Percentiles rank a stretch among this genome's conserved stretches.
phyloP scores from a whole-genome alignment of 1,140 invertebrate species.

The Dryas iulia region DNA sequence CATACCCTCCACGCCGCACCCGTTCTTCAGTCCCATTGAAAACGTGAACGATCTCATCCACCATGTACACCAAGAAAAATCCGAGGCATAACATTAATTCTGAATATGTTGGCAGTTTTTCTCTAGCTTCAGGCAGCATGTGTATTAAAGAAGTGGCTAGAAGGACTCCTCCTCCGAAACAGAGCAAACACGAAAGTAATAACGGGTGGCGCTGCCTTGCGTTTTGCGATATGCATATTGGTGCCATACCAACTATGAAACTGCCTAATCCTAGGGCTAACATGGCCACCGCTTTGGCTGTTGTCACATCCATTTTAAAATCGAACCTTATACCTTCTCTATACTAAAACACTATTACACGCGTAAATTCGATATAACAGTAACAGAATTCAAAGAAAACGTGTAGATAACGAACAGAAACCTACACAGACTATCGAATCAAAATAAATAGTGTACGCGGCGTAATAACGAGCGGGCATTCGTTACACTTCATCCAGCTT shows the following conservation, averaged over 20 bases:
- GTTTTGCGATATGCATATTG: slow-evolving; percentile 81
- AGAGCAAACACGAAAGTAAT: slow-evolving; percentile 84
- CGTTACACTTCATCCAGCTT: slow-evolving; percentile 19
- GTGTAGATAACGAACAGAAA: neutral
- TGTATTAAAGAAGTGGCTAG: slow-evolving; percentile 90
- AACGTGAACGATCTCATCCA: slow-evolving; percentile 88
- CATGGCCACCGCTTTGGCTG: slow-evolving; percentile 87
- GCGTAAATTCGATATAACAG: neutral
- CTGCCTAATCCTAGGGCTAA: slow-evolving; percentile 84
- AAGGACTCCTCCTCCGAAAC: slow-evolving; percentile 92
- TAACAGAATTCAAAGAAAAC: neutral
- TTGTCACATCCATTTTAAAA: slow-evolving; percentile 69
- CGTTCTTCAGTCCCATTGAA: slow-evolving; percentile 75
- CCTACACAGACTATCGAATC: neutral
- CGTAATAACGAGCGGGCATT: slow-evolving; percentile 6
- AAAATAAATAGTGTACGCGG: neutral
- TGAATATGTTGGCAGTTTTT: slow-evolving; percentile 80
- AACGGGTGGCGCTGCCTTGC: slow-evolving; percentile 81
- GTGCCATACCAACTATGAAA: slow-evolving; percentile 85
- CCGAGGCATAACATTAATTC: slow-evolving; percentile 88
- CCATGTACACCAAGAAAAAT: slow-evolving; percentile 89
- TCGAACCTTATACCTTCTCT: neutral
- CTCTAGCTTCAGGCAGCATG: slow-evolving; percentile 89
- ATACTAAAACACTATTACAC: neutral
- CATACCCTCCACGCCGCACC: slow-evolving; percentile 37